phyloP scores from a whole-genome alignment of 2,888 invertebrate genomes.

The Rhagonycha fulva region DNA sequence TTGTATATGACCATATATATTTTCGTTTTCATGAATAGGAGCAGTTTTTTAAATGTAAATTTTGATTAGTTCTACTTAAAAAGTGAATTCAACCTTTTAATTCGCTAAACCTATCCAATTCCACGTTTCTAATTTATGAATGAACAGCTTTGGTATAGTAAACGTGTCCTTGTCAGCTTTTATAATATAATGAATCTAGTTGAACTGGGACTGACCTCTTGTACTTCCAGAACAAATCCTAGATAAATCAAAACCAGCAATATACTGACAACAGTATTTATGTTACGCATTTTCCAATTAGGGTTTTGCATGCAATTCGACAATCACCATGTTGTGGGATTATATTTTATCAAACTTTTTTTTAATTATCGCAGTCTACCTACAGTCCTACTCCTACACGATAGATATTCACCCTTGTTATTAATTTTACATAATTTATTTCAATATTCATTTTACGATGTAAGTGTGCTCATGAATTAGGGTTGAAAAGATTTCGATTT shows the following conservation, averaged over 20 bases:
- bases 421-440: not conserved
- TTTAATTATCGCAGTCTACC: not conserved
- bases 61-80: not conserved
- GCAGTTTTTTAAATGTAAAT: not conserved
- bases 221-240: not conserved
- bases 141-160: slow-evolving; percentile 17
- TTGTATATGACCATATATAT: too few species aligned
- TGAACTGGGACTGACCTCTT: slow-evolving; percentile 23
- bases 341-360: not conserved
- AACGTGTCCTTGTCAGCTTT: slow-evolving; percentile 29
- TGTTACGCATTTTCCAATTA: not conserved
- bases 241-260: not conserved
- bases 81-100: slow-evolving; percentile 5
- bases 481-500: not conserved
- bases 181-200: slow-evolving; percentile 18
- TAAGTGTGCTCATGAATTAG: not conserved
- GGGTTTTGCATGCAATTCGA: too few species aligned
- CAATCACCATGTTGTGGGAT: too few species aligned
- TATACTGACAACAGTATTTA: not conserved
- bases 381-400: not conserved
- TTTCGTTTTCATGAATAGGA: not conserved
- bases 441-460: not conserved
- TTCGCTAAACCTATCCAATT: slow-evolving; percentile 17
- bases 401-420: not conserved
- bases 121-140: slow-evolving; percentile 25